Conservation (phyloP, 2,888 invertebrate genomes). For the Drymonia ruficornis region DNA sequence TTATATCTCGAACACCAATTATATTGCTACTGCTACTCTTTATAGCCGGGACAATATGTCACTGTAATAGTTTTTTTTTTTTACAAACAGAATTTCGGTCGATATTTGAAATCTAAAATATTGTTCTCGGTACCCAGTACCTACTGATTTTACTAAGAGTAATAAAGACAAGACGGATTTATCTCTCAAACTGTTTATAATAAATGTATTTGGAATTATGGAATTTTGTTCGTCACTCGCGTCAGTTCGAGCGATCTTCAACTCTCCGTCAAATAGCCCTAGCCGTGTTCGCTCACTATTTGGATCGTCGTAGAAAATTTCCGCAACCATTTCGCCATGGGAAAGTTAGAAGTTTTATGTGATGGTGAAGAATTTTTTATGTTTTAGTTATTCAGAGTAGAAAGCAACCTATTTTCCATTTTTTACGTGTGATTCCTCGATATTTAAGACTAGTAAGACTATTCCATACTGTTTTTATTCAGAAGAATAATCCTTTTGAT, state of each 20-base stretch:
- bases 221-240: background rate
- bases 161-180: too few species aligned
- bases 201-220: too few species aligned
- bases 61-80: background rate
- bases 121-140: too few species aligned
- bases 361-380: conserved; percentile 8
- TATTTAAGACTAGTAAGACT: conserved; percentile 44
- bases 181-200: too few species aligned
- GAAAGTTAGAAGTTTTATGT: conserved; percentile 5
- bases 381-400: conserved; percentile 25
- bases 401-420: conserved; percentile 20
- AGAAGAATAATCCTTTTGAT: conserved; percentile 38
- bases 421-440: conserved; percentile 33
- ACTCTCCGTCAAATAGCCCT: background rate
- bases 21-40: background rate
- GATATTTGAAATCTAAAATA: background rate
- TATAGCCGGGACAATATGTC: too few species aligned
- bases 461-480: conserved; percentile 42
- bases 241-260: background rate
- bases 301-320: background rate
- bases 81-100: background rate
- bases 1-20: conserved; percentile 4
- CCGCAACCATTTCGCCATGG: background rate
- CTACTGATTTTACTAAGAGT: too few species aligned
- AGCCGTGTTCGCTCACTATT: background rate